Conservation (phyloP, 1,140 invertebrate genomes). For the Arctopsyche grandis region DNA sequence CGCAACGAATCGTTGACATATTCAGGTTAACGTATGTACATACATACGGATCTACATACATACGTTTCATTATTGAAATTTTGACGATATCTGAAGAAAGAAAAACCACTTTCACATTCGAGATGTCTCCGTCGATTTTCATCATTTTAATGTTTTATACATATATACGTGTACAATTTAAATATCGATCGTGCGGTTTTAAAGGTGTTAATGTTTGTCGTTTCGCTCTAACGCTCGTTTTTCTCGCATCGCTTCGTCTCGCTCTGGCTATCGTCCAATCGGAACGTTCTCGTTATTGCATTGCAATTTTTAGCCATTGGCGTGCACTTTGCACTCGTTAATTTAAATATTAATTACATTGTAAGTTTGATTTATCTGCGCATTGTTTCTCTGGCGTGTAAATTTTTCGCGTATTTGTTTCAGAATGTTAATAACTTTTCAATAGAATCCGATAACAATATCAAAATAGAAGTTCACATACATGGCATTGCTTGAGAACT, state of each 20-base stretch:
- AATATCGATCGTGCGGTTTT: neutral
- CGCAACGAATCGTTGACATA: constrained; percentile 25
- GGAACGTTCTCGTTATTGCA: too few relatives aligned
- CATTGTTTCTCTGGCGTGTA: too few relatives aligned
- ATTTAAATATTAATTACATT: too few relatives aligned
- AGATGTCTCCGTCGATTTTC: too few relatives aligned
- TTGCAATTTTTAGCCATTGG: too few relatives aligned
- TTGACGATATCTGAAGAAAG: neutral
- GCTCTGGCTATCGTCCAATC: too few relatives aligned
- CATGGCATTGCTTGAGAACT: neutral
- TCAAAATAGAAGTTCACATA: neutral
- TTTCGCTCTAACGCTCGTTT: too few relatives aligned
- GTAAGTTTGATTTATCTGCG: too few relatives aligned
- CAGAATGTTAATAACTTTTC: neutral
- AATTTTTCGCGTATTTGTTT: neutral
- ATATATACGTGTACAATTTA: neutral
- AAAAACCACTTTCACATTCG: constrained; percentile 13
- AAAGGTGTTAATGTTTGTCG: neutral
- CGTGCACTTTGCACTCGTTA: too few relatives aligned
- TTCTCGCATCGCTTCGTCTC: too few relatives aligned
- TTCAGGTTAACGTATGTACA: constrained; percentile 37
- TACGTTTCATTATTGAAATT: too few relatives aligned
- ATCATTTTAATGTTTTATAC: too few relatives aligned
- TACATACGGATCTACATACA: constrained; percentile 40
- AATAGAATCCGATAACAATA: neutral